Evolutionary conservation across 92 coral and sea anemone species (phyloP).

Genomic region (Heteractis magnifica): DNA sequence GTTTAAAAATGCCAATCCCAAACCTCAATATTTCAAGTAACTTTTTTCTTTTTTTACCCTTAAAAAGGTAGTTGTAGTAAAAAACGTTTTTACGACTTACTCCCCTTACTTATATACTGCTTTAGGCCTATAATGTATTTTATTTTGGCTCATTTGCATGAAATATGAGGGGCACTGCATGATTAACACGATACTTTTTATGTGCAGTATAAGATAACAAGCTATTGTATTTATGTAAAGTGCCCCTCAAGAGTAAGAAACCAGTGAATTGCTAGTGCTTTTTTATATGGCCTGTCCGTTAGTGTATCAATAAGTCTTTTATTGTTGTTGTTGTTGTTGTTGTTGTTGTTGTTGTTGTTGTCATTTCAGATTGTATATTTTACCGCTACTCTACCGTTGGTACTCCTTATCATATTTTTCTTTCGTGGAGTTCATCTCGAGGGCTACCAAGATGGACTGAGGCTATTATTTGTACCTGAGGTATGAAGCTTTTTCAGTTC

Average conservation of each 20-base stretch:
- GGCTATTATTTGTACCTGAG: slow-evolving; percentile 92
- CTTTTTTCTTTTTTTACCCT: neutral
- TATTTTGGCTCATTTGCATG: no score
- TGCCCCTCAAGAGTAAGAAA: no score
- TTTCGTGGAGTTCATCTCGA: slow-evolving; percentile 98
- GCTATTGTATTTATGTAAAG: no score
- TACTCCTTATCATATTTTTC: slow-evolving; percentile 86
- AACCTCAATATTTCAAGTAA: no score
- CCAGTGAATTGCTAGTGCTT: no score
- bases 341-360: neutral
- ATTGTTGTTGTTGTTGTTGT: neutral
- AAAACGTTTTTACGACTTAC: neutral
- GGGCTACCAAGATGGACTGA: slow-evolving; percentile 97
- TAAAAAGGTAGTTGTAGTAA: neutral
- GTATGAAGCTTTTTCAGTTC: slow-evolving; percentile 31
- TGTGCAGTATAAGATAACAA: no score
- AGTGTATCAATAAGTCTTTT: neutral
- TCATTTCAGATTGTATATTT: slow-evolving; percentile 83
- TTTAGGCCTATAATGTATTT: no score
- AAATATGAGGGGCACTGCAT: no score
- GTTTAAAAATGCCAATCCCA: no score
- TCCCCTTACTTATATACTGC: neutral
- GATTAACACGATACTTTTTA: no score
- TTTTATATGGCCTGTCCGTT: no score
- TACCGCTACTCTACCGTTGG: slow-evolving; percentile 89